Conservation (phyloP, 1,140 invertebrate species). For the Neodiprion pinetum region DNA sequence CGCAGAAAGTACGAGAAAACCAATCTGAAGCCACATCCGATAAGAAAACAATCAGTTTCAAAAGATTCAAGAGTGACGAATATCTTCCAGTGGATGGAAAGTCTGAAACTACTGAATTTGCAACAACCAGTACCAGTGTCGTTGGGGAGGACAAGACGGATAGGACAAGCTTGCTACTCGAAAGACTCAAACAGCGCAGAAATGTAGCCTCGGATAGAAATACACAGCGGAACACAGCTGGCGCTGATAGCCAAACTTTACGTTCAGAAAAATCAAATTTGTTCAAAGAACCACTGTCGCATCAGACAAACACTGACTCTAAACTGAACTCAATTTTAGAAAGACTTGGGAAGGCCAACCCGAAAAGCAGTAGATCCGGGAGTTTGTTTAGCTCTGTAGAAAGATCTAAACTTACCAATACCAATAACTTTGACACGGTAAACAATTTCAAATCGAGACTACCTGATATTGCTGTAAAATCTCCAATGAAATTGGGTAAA, state of each 20-base stretch:
- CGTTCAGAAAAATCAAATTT: not conserved
- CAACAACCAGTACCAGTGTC: slow-evolving; percentile 5
- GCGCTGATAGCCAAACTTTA: not conserved
- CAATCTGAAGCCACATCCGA: slow-evolving; percentile 14
- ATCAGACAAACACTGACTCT: slow-evolving; percentile 1
- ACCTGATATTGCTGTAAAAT: slow-evolving; percentile 10
- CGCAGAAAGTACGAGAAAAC: slow-evolving; percentile 20
- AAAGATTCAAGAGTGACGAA: slow-evolving; percentile 31
- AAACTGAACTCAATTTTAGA: slow-evolving; percentile 23
- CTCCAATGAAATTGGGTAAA: slow-evolving; percentile 4
- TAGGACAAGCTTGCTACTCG: slow-evolving; percentile 15
- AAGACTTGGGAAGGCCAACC: not conserved
- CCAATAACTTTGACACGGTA: slow-evolving; percentile 23
- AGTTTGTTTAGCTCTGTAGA: not conserved
- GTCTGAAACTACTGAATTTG: not conserved
- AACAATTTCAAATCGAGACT: slow-evolving; percentile 9
- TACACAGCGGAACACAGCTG: not conserved
- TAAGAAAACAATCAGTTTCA: slow-evolving; percentile 18
- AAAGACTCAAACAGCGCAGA: slow-evolving; percentile 6
- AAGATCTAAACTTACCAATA: slow-evolving; percentile 16
- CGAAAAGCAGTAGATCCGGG: slow-evolving; percentile 1
- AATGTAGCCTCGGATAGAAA: not conserved
- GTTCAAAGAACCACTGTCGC: not conserved
- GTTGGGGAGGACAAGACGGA: not conserved
- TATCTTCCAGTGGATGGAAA: not conserved